Conservation (phyloP, 2,113 vertebrate species). For the Pygoscelis antarcticus region DNA sequence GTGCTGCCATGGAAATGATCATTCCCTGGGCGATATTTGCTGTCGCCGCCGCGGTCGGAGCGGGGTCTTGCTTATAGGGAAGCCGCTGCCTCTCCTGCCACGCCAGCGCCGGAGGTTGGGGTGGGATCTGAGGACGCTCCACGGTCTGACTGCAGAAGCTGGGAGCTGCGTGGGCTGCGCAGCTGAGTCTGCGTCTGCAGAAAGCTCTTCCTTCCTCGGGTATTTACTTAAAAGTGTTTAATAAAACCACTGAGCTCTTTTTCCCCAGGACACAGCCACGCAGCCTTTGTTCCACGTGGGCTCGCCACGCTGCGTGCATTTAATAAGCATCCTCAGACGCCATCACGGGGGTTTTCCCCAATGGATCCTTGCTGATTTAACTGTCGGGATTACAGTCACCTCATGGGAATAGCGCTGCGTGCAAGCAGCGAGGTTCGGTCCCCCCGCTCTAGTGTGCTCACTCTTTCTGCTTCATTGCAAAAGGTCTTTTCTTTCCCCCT, state of each 20-base stretch:
- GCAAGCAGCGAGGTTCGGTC: background rate
- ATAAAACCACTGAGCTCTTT: background rate
- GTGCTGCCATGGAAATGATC: background rate
- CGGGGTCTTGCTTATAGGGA: background rate
- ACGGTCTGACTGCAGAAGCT: background rate
- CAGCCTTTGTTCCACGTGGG: slow-evolving; percentile 25
- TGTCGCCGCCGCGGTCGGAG: fast-evolving
- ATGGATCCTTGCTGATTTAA: background rate
- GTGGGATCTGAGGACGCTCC: background rate
- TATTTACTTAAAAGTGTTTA: background rate
- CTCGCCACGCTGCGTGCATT: background rate
- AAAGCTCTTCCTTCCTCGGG: background rate
- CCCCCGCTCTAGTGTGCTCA: fast-evolving
- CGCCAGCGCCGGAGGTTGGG: background rate
- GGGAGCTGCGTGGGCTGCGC: background rate
- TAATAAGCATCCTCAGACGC: background rate
- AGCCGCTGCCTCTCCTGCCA: background rate
- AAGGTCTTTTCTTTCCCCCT: background rate
- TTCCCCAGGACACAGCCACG: background rate
- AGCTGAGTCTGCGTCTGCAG: background rate
- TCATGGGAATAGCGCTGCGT: background rate
- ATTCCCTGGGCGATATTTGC: background rate
- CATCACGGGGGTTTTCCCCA: background rate
- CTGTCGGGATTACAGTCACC: background rate
- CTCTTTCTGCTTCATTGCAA: background rate